A percentile compares a stretch with the other conserved stretches of the same genome.
These are phyloP conservation scores for Amaurobius ferox DNA, from an alignment of 2,888 invertebrate species.

Conservation along the genomic window DNA sequence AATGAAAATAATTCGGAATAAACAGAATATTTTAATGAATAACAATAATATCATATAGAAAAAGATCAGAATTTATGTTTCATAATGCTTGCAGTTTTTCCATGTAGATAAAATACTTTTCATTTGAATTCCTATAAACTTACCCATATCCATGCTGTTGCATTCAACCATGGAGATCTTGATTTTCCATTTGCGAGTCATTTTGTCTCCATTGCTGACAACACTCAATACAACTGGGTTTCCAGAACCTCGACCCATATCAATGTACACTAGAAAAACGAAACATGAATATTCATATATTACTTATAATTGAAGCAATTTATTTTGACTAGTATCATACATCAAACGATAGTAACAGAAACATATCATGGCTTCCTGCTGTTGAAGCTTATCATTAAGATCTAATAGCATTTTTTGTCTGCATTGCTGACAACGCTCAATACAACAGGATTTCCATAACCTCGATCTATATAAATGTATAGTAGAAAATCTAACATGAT, in stretches of 20 bases:
- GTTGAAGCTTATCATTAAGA: slow-evolving; percentile 75
- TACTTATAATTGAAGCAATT: too few relatives aligned
- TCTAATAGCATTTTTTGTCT: slow-evolving; percentile 73
- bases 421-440: slow-evolving; percentile 80
- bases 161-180: slow-evolving; percentile 75
- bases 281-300: not conserved
- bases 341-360: too few relatives aligned
- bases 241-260: slow-evolving; percentile 85
- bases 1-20: too few relatives aligned
- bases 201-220: slow-evolving; percentile 74
- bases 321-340: too few relatives aligned
- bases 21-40: too few relatives aligned
- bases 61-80: too few relatives aligned
- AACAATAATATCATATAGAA: too few relatives aligned
- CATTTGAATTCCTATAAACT: too few relatives aligned
- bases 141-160: slow-evolving; percentile 75
- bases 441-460: slow-evolving; percentile 86
- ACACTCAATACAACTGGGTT: slow-evolving; percentile 88
- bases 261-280: slow-evolving; percentile 85
- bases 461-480: slow-evolving; percentile 89
- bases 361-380: too few relatives aligned
- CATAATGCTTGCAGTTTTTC: too few relatives aligned
- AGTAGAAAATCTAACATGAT: slow-evolving; percentile 80
- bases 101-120: too few relatives aligned
- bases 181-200: slow-evolving; percentile 74